A percentile compares a stretch with the other conserved stretches of the same genome.
Evolutionary conservation across 2,888 invertebrate species (phyloP).

Genomic region (Dicranocentrus wangi): DNA sequence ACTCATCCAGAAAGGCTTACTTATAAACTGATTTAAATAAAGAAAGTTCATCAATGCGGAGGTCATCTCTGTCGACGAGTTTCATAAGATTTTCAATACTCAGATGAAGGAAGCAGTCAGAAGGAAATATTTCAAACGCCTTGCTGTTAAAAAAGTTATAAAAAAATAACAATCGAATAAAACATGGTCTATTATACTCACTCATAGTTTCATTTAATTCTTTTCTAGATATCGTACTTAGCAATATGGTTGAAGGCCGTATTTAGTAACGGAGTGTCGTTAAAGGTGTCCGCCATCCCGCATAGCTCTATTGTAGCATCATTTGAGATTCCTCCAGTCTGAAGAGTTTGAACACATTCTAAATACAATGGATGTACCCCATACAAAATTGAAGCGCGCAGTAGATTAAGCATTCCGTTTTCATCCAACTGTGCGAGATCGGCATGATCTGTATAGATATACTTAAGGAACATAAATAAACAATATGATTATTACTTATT

Average conservation of each 20-base stretch:
- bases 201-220: background rate
- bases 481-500: background rate
- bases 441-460: constrained; percentile 55
- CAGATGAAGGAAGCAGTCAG: constrained; percentile 24
- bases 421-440: background rate
- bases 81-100: constrained; percentile 2
- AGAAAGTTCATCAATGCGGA: constrained; percentile 34
- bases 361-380: constrained; percentile 21
- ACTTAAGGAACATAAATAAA: constrained; percentile 36
- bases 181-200: background rate
- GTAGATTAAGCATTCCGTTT: constrained; percentile 17
- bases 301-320: constrained; percentile 31
- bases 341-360: constrained; percentile 32
- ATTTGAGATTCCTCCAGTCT: constrained; percentile 30
- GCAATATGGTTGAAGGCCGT: constrained; percentile 36
- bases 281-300: constrained; percentile 16
- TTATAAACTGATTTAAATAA: constrained; percentile 38
- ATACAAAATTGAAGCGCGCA: constrained; percentile 35
- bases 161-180: background rate
- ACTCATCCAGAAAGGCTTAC: background rate
- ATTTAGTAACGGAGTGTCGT: constrained; percentile 25
- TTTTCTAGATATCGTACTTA: constrained; percentile 28
- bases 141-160: constrained; percentile 29
- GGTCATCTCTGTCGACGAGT: constrained; percentile 41
- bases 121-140: constrained; percentile 41